These are phyloP conservation scores for Paramormyrops kingsleyae DNA, from an alignment of 2,113 vertebrate genomes.

Conservation along the genomic window DNA sequence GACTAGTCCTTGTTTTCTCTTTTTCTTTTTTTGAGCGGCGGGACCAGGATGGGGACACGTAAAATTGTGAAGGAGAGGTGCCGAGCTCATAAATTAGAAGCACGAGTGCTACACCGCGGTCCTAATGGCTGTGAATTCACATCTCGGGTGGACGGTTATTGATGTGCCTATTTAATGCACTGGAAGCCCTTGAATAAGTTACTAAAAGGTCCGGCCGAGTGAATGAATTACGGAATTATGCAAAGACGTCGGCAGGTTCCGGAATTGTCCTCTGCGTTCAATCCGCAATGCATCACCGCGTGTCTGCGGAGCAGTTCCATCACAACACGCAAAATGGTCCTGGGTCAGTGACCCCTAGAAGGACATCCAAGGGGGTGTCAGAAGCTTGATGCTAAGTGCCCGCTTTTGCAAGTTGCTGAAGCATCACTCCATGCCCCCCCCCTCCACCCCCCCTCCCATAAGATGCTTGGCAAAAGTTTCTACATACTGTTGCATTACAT, in stretches of 20 bases:
- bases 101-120: not conserved
- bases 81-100: not conserved
- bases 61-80: not conserved
- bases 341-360: not conserved
- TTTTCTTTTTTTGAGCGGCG: not conserved
- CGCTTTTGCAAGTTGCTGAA: not conserved
- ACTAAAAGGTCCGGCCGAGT: not conserved
- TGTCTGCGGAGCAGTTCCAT: not conserved
- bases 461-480: not conserved
- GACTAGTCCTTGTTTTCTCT: not conserved
- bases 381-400: not conserved
- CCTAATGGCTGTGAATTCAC: not conserved
- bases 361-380: not conserved
- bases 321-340: not conserved
- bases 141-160: not conserved
- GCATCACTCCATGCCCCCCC: not conserved
- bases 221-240: conserved; percentile 2
- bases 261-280: not conserved
- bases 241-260: not conserved
- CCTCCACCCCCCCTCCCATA: not conserved
- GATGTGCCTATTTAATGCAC: conserved; percentile 7
- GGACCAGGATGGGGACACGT: not conserved
- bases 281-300: not conserved
- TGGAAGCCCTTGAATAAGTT: not conserved
- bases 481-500: not conserved